Percentiles rank a stretch among this genome's conserved stretches.
phyloP scores from a whole-genome alignment of 1,140 invertebrate species.

The Piezodorus guildinii region DNA sequence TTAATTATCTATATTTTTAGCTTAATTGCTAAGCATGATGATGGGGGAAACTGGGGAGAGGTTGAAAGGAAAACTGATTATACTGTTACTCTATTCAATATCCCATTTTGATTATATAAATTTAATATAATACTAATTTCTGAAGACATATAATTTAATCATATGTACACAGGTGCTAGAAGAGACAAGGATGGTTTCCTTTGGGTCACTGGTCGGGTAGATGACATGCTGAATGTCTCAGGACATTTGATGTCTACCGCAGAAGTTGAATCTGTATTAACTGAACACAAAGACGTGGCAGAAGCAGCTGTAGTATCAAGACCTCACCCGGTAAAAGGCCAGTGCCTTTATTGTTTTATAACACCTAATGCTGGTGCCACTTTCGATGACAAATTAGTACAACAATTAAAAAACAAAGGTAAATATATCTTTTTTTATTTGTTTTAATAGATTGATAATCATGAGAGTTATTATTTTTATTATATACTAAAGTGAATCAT shows the following conservation, averaged over 20 bases:
- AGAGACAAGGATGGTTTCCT: conserved; percentile 89
- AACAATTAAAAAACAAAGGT: conserved; percentile 65
- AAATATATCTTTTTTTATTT: conserved; percentile 18
- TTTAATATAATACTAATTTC: background rate
- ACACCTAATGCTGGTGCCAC: conserved; percentile 65
- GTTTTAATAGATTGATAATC: too few species aligned
- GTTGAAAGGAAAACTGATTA: too few species aligned
- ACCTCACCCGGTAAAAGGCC: conserved; percentile 87
- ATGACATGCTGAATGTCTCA: conserved; percentile 97
- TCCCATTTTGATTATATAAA: too few species aligned
- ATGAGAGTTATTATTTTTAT: too few species aligned
- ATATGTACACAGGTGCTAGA: conserved; percentile 53
- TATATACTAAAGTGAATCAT: too few species aligned
- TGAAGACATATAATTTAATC: background rate
- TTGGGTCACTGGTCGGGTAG: conserved; percentile 93
- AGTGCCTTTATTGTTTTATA: conserved; percentile 93
- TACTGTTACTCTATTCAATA: too few species aligned
- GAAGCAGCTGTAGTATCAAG: conserved; percentile 92
- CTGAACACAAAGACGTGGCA: conserved; percentile 68
- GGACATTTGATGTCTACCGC: conserved; percentile 95
- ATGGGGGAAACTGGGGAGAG: too few species aligned
- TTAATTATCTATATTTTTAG: too few species aligned
- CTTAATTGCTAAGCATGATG: too few species aligned
- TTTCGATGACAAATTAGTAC: conserved; percentile 56
- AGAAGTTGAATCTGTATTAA: conserved; percentile 83